phyloP scores from a whole-genome alignment of 2,113 vertebrate genomes.

The Montifringilla adamsi region DNA sequence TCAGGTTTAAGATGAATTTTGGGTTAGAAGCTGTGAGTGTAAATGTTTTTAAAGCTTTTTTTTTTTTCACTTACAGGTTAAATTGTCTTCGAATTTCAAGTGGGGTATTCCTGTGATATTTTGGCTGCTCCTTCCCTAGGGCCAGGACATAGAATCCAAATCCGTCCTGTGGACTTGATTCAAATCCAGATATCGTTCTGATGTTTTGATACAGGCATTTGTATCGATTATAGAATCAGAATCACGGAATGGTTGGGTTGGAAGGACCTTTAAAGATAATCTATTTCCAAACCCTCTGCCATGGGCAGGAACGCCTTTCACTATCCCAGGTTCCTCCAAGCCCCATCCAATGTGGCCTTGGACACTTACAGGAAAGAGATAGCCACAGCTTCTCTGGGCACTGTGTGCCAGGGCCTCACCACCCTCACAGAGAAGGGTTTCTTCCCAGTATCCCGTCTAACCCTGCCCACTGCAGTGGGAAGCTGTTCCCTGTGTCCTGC shows the following conservation, averaged over 20 bases:
- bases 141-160: background rate
- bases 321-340: background rate
- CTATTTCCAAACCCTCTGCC: background rate
- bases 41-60: background rate
- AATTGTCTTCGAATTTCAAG: background rate
- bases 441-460: background rate
- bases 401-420: background rate
- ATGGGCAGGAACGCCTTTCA: background rate
- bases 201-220: background rate
- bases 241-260: background rate
- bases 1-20: background rate
- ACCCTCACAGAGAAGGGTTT: background rate
- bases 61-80: background rate
- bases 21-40: background rate
- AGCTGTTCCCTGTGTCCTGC: background rate
- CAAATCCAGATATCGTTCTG: background rate
- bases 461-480: background rate
- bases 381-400: background rate
- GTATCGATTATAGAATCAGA: background rate
- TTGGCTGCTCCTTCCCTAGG: background rate
- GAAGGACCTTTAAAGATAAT: background rate
- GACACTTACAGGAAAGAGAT: background rate
- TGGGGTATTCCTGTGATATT: background rate
- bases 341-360: background rate
- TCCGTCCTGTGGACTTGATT: background rate